These are phyloP conservation scores for Acrocephalus scirpaceus DNA, from an alignment of 2,797 vertebrate species.

Conservation along the genomic window DNA sequence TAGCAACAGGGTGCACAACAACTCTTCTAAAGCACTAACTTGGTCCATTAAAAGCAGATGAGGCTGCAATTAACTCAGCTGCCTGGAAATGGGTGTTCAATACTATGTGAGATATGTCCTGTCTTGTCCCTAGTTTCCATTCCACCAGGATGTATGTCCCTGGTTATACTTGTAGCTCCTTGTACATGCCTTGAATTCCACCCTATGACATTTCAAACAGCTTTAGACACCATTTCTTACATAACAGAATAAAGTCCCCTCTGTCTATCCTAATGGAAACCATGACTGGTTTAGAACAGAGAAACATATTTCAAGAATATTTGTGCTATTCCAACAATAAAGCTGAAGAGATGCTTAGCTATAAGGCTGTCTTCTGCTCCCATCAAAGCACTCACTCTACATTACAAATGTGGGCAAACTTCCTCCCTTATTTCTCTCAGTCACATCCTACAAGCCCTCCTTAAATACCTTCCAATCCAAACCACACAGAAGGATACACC, in stretches of 20 bases:
- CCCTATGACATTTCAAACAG: background rate
- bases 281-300: background rate
- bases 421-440: background rate
- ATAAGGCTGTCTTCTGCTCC: background rate
- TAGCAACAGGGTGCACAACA: background rate
- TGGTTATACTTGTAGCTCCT: background rate
- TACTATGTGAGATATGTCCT: background rate
- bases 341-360: background rate
- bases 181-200: background rate
- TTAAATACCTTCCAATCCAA: background rate
- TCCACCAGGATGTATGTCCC: background rate
- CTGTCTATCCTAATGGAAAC: background rate
- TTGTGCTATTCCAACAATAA: background rate
- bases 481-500: background rate
- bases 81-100: background rate
- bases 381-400: background rate
- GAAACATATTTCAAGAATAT: background rate
- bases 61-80: background rate
- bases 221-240: background rate
- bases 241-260: background rate
- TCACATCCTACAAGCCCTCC: background rate
- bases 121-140: background rate
- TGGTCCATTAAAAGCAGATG: background rate
- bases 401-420: background rate
- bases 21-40: background rate